Percentiles rank a stretch among this genome's conserved stretches.
Evolutionary conservation across 2,888 invertebrate genomes (phyloP).

Genomic region (Pandemis cinnamomeana): DNA sequence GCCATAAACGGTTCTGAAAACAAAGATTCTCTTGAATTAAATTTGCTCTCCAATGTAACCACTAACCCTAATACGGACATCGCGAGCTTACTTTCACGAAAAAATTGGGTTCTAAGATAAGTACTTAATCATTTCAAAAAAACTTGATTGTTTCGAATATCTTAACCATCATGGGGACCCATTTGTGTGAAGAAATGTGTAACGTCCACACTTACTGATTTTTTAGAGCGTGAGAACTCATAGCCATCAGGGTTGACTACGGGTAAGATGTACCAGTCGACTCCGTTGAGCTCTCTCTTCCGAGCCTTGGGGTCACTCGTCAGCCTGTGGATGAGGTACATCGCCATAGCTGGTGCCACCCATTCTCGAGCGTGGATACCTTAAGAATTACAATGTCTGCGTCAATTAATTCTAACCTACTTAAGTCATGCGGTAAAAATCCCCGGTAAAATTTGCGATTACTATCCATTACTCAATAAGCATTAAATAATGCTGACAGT

Average conservation of each 20-base stretch:
- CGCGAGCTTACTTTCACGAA: neutral
- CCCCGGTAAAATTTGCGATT: neutral
- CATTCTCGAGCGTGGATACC: slow-evolving; percentile 87
- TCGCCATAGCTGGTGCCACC: slow-evolving; percentile 86
- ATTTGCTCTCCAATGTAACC: neutral
- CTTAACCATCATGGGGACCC: too few relatives aligned
- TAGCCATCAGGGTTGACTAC: slow-evolving; percentile 90
- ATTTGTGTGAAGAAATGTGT: neutral
- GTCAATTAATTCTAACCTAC: neutral
- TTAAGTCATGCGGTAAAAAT: neutral
- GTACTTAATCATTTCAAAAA: neutral
- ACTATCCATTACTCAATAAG: neutral
- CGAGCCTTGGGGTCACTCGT: slow-evolving; percentile 62
- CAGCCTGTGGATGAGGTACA: slow-evolving; percentile 84
- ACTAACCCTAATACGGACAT: neutral
- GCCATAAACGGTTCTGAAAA: slow-evolving; percentile 86
- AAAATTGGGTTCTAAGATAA: neutral
- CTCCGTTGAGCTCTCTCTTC: slow-evolving; percentile 77
- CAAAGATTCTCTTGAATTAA: neutral
- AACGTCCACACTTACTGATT: slow-evolving; percentile 60
- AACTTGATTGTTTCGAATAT: too few relatives aligned
- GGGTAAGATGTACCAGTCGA: slow-evolving; percentile 89
- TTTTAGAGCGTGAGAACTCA: slow-evolving; percentile 80
- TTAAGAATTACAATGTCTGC: slow-evolving; percentile 44
- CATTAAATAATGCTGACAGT: too few relatives aligned